Conservation (phyloP, 2,797 vertebrate genomes). For the Tenualosa ilisha region DNA sequence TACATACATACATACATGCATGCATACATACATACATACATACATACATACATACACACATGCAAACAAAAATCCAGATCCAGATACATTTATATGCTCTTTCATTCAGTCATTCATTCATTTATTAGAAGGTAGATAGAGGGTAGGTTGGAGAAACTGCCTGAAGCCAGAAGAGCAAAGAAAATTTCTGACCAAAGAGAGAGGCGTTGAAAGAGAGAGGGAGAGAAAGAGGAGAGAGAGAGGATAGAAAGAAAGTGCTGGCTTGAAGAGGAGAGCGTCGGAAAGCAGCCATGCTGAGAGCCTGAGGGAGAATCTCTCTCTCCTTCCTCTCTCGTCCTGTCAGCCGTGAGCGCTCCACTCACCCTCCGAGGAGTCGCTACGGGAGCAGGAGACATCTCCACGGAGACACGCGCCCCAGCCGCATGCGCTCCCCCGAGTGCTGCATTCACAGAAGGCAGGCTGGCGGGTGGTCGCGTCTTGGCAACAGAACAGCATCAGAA, state of each 20-base stretch:
- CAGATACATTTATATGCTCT: neutral
- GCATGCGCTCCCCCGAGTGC: neutral
- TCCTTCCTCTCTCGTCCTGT: no score
- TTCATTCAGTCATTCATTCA: neutral
- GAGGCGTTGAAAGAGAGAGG: no score
- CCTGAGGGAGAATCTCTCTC: neutral
- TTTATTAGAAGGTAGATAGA: neutral
- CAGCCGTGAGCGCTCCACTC: no score
- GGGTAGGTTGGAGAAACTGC: neutral
- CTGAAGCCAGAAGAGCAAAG: neutral
- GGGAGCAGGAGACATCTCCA: neutral
- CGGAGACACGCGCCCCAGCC: neutral
- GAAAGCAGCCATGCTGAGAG: neutral
- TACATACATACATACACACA: neutral
- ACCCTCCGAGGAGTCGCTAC: neutral
- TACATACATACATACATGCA: neutral
- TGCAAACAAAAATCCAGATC: neutral
- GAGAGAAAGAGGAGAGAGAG: neutral
- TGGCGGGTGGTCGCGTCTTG: neutral
- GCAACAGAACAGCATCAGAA: neutral
- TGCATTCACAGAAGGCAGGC: neutral
- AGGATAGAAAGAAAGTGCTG: neutral
- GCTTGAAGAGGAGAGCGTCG: neutral
- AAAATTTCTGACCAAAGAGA: no score
- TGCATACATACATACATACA: neutral